Base-by-base conservation (phyloP, 2,888 invertebrate genomes). In the Tenthredo distinguenda region DNA sequence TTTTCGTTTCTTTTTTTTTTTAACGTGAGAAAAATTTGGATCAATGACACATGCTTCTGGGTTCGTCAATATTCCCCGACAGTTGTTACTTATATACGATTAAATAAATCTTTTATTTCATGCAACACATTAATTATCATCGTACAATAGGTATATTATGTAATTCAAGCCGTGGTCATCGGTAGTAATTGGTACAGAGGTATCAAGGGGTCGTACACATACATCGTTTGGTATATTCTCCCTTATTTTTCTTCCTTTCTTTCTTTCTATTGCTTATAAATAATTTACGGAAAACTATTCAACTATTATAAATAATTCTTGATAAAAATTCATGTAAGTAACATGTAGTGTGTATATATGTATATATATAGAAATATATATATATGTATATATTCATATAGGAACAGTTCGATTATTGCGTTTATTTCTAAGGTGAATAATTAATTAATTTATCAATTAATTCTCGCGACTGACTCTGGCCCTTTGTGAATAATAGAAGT, bases 381-480 rank as follows among this genome's bases (percentile, higher is more conserved):
- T n/a, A n/a, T n/a, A 10, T 40, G n/a, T 71, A 31, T 71, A 72
- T 72, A 72, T 26, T 26, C 26, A 26, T 26, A 26, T 26, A 26
- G 71, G 71, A 72, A 72, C 71, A 40, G 71, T 72, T 72, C 40
- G 10, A 72, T n/a, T 72, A 72, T 72, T 37, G 71, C 71, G 21
- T 34, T 37, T 21, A 37, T 72, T 26, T 62, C 9, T 62, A 26
- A 12, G 62, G 26, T 26, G 26, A 55, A 7, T n/a, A 10, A 55
- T 55, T 55, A 55, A 55, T 55, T n/a, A n/a, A 55, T 55, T 55
- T 7, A 55, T 50, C 26, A 21, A 62, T 62, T 21, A 10, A 62
- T 62, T 62, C 3, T 62, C 62, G 26, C 12, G 26, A 62, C 21
- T 26, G 26, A 62, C 10, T 26, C 12, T 62, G 62, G 62, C 10